Evolutionary conservation across 2,888 invertebrate genomes (phyloP), one percentile per base, ranked within the genome.

Genomic region (Callimorpha dominula): DNA sequence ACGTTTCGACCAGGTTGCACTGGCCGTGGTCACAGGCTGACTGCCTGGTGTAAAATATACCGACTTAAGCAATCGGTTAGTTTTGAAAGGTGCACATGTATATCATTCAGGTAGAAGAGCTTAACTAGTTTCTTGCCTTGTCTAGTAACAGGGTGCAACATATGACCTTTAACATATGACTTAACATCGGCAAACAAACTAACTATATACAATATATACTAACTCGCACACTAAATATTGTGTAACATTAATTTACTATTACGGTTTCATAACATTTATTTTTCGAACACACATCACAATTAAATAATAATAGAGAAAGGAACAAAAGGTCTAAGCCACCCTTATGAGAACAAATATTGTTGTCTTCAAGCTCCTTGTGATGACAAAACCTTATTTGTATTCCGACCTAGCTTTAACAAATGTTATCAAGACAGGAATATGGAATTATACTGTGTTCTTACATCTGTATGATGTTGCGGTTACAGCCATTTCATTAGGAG

Each of bases 401-500:
- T 73, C 77, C 40, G n/a, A 42, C 63, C 70, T 20, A 40, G 64
- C 64, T 57, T 14, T 4, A 42, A 50, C 40, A 63, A 50, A 71
- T 42, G 60, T 57, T 67, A 68, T 72, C 43, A 72, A 31, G 42
- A 54, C 43, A 66, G 60, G 57, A 66, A 71, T 72, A 73, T 70
- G 63, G 68, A 68, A 69, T 68, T 71, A 63, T 60, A 73, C 72
- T 70, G 60, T 42, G 46, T n/a, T 57, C 65, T 54, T 46, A 60
- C 46, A 52, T 66, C 49, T 60, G 20, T 66, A 69, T 60, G 60
- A 31, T 65, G 40, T 70, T 70, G 69, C 62, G 75, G 76, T 73
- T 79, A 76, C 69, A 76, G 78, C 78, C 82, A 82, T 86, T 85
- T 81, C 81, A 78, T 82, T 85, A 76, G 83, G 83, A 87, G 86